Conservation (phyloP, 1,140 invertebrate genomes). For the Achatina immaculata region DNA sequence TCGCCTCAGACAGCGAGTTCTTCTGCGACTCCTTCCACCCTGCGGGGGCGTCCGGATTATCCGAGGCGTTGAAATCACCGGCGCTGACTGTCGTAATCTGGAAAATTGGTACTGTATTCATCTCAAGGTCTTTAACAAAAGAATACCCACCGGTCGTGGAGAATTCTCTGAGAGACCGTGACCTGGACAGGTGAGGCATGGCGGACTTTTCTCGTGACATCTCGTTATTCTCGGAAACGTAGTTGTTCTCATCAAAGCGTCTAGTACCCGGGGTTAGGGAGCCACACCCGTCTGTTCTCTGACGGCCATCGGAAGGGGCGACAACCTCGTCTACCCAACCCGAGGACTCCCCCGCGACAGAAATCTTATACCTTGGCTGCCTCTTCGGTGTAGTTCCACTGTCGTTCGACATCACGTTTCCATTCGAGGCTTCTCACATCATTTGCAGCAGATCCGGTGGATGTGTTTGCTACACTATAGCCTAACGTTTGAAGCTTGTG, state of each 20-base stretch:
- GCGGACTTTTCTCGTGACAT: neutral
- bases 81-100: neutral
- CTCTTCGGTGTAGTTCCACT: neutral
- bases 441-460: neutral
- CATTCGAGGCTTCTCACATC: neutral
- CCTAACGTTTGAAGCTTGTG: neutral
- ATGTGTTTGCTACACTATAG: neutral
- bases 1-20: neutral
- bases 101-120: neutral
- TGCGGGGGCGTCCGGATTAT: neutral
- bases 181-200: neutral
- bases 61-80: neutral
- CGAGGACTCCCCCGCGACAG: neutral
- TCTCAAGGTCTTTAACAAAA: neutral
- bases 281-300: neutral
- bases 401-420: slow-evolving; percentile 1
- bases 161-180: neutral
- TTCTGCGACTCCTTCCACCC: neutral
- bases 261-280: neutral
- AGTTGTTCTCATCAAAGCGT: neutral
- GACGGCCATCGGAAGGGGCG: neutral
- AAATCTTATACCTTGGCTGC: neutral
- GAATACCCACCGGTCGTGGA: neutral
- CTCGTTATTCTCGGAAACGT: neutral
- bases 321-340: neutral